Conservation (phyloP, 2,888 invertebrate species). For the Neuroscelio doddi region DNA sequence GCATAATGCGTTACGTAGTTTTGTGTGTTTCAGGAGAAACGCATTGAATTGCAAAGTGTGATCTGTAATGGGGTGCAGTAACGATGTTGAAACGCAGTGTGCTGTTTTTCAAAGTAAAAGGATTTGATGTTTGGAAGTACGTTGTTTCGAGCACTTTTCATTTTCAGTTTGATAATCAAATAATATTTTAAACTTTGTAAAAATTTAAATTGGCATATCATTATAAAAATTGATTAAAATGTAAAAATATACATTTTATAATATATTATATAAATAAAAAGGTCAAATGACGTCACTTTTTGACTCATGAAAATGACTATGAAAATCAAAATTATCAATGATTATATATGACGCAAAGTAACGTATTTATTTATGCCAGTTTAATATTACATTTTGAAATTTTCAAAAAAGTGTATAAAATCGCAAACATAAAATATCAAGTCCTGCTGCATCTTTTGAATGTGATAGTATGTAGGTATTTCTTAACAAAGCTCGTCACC, state of each 20-base stretch:
- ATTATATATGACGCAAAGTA: too few relatives aligned
- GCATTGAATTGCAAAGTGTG: conserved; percentile 55
- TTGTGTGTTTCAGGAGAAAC: conserved; percentile 64
- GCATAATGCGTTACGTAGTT: conserved; percentile 18
- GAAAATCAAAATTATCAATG: too few relatives aligned
- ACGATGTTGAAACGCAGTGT: conserved; percentile 67
- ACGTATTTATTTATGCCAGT: too few relatives aligned
- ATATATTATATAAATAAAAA: too few relatives aligned
- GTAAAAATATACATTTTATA: too few relatives aligned
- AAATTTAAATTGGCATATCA: too few relatives aligned
- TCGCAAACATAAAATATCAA: conserved; percentile 46
- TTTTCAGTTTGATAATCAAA: too few relatives aligned
- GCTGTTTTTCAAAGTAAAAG: conserved; percentile 67
- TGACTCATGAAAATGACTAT: too few relatives aligned
- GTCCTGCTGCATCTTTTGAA: conserved; percentile 38
- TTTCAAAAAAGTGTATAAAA: neutral
- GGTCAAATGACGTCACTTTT: too few relatives aligned
- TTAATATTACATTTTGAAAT: too few relatives aligned
- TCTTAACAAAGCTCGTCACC: conserved; percentile 19
- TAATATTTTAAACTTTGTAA: too few relatives aligned
- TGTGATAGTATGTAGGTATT: neutral
- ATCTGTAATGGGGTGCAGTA: conserved; percentile 54
- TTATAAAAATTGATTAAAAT: too few relatives aligned
- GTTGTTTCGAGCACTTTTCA: conserved; percentile 47
- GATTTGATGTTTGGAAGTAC: conserved; percentile 71